These are phyloP conservation scores for Cyclopterus lumpus DNA, from an alignment of 2,797 vertebrate species.

Conservation along the genomic window DNA sequence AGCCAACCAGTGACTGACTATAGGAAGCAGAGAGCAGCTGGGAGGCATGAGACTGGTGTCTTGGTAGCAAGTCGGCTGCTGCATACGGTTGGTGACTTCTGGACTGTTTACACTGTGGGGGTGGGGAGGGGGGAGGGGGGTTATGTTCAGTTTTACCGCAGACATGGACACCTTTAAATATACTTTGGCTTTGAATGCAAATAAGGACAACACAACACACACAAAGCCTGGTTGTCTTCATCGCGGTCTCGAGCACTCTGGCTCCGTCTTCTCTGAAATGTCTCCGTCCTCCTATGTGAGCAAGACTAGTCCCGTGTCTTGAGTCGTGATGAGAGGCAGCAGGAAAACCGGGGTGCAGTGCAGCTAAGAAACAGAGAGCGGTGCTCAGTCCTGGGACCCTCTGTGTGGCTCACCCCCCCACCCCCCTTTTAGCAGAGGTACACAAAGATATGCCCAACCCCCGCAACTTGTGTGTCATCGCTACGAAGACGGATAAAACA, in stretches of 20 bases:
- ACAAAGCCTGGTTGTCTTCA: conserved; percentile 2
- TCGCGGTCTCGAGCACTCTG: conserved; percentile 16
- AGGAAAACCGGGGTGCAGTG: conserved; percentile 1
- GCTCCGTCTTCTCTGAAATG: neutral
- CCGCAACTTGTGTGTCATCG: neutral
- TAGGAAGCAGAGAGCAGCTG: conserved; percentile 44
- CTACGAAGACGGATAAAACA: conserved; percentile 21
- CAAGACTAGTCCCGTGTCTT: conserved; percentile 30
- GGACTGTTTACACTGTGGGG: neutral
- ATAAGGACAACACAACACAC: conserved; percentile 30
- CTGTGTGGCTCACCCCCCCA: neutral
- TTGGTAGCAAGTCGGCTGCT: neutral
- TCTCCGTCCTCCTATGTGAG: conserved; percentile 12
- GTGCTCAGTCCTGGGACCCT: conserved; percentile 10
- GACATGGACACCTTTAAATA: conserved; percentile 38
- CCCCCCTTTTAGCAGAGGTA: conserved; percentile 15
- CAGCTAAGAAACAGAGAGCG: neutral
- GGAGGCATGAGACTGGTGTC: neutral
- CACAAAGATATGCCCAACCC: conserved; percentile 13
- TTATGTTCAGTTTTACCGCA: neutral
- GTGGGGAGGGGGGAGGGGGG: neutral
- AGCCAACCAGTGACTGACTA: conserved; percentile 57
- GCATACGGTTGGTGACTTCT: neutral
- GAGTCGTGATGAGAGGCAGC: conserved; percentile 43
- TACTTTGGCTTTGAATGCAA: conserved; percentile 62